A percentile compares a stretch with the other conserved stretches of the same genome.
phyloP scores from a whole-genome alignment of 2,797 vertebrate genomes.

The Microctenopoma stevenorrisi region DNA sequence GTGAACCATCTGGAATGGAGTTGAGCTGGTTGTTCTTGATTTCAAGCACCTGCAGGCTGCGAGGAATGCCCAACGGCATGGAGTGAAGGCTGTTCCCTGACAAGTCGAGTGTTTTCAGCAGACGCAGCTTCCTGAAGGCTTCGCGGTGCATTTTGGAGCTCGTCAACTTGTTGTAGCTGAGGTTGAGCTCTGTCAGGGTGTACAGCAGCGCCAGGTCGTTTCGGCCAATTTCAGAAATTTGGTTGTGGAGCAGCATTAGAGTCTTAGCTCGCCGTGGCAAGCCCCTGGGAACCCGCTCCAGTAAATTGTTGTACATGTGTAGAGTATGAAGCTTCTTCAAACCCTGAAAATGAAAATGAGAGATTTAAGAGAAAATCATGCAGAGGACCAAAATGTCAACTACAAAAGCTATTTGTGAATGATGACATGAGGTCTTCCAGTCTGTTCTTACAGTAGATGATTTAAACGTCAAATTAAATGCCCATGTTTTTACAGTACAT shows the following conservation, averaged over 20 bases:
- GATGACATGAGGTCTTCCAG: not conserved
- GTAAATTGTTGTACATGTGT: conserved; percentile 95
- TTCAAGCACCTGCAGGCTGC: conserved; percentile 89
- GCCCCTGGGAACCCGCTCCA: conserved; percentile 92
- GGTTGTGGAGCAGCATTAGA: conserved; percentile 96
- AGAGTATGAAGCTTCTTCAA: conserved; percentile 96
- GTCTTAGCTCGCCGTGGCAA: conserved; percentile 94
- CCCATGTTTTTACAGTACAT: not conserved
- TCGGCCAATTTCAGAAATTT: conserved; percentile 90
- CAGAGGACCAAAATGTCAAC: not conserved
- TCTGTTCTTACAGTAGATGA: not conserved
- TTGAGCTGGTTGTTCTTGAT: conserved; percentile 92
- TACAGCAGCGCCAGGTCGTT: conserved; percentile 92
- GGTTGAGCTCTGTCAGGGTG: conserved; percentile 94
- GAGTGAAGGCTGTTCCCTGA: conserved; percentile 90
- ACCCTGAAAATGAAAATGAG: conserved; percentile 66
- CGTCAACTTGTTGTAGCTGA: conserved; percentile 96
- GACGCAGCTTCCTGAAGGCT: conserved; percentile 93
- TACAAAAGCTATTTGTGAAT: not conserved
- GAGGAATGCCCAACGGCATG: conserved; percentile 90
- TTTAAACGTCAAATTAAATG: not conserved
- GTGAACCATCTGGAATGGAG: conserved; percentile 85
- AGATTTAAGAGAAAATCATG: not conserved
- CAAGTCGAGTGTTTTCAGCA: conserved; percentile 90
- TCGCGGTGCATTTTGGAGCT: conserved; percentile 89